Base-by-base conservation (phyloP, 2,113 vertebrate species). In the Leptobrachium leishanense region DNA sequence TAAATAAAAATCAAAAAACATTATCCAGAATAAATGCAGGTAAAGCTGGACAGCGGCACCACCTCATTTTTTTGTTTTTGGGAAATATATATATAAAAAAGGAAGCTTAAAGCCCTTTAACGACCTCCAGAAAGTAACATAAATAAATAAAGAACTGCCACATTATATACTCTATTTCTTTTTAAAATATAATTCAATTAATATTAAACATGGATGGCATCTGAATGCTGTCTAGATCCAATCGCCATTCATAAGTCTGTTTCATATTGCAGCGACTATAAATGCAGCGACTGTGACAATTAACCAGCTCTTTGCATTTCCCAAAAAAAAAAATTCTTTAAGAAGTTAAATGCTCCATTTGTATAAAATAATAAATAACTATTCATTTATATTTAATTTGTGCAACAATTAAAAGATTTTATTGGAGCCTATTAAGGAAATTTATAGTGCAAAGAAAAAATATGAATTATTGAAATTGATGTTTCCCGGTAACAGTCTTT, bases 391-490 rank as follows among this genome's bases (percentile, higher is more conserved):
- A 43, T 42, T 55, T 57, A 68, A 76, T 57, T 76, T 15, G 43
- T 54, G 41, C 65, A 64, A 75, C 50, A 71, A 71, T 42, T 57
- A 72, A 57, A 42, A 66, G 43, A 43, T 54, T 68, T 68, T 68
- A 76, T 76, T 68, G 31, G 40, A 40, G 50, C 12, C 54, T 72
- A 59, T 72, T 42, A 13, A 71, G 69, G 9, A 72, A 53, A 40
- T 57, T 10, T 57, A 42, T 39, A 75, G 50, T 75, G 10, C 69
- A 53, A 42, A 76, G 65, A 68, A 50, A 68, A 54, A 57, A 68
- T 54, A 57, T 76, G 31, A 39, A 59, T 57, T 55, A 68, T 57
- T 68, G 46, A 76, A 76, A 57, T 68, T 72, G 10, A 72, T 41
- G 41, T 59, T 68, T 76, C 59, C 65, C 57, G 39, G 65, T 57